Conservation (phyloP, 35 echinoderm and acorn worm species). For the Apostichopus japonicus region DNA sequence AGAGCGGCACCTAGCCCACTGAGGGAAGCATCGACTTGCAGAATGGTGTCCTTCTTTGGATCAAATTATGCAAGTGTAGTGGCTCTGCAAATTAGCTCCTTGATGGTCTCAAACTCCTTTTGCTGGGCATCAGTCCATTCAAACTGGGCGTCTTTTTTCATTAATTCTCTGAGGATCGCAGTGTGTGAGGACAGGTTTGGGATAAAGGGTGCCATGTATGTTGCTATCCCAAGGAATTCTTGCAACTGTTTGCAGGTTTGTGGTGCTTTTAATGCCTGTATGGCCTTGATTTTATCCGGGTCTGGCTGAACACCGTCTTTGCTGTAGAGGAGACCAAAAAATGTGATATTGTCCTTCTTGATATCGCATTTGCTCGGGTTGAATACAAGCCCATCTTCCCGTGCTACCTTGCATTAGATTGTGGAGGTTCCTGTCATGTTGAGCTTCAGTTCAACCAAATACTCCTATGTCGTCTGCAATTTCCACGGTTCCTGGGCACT, state of each 20-base stretch:
- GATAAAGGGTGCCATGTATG: no score
- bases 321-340: conserved; percentile 57
- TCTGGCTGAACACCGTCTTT: no score
- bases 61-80: conserved; percentile 70
- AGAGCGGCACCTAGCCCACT: conserved; percentile 6
- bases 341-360: conserved; percentile 22
- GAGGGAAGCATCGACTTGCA: conserved; percentile 67
- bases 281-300: no score
- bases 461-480: conserved; percentile 41
- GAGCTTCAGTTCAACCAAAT: not conserved
- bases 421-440: conserved; percentile 24
- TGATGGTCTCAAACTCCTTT: conserved; percentile 18
- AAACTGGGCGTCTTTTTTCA: not conserved
- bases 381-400: conserved; percentile 49
- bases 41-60: conserved; percentile 36
- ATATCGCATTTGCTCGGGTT: conserved; percentile 55
- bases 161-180: not conserved
- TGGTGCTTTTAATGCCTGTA: no score
- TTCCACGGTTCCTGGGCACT: not conserved
- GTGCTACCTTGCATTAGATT: conserved; percentile 51
- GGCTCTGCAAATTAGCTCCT: conserved; percentile 51
- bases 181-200: not conserved
- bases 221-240: no score
- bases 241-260: no score
- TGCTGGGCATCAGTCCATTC: not conserved